A percentile compares a stretch with the other conserved stretches of the same genome.
These are phyloP conservation scores for Acanthosepion esculentum DNA, from an alignment of 2,888 invertebrate species.

Conservation along the genomic window DNA sequence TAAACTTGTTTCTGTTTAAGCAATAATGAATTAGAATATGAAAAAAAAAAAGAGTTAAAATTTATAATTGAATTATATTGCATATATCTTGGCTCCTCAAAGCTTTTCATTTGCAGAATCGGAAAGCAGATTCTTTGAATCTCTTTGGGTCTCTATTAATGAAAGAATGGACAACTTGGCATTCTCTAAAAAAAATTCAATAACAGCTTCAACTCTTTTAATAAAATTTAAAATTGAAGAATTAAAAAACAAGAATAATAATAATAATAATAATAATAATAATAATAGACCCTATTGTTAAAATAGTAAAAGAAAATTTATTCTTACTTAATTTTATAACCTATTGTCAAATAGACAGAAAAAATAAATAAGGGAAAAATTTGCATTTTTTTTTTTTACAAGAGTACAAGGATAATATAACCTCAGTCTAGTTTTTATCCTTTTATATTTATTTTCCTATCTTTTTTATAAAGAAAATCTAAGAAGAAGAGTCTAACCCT, in stretches of 20 bases:
- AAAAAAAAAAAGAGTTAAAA: background rate
- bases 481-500: background rate
- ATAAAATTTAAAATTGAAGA: background rate
- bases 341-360: background rate
- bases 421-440: background rate
- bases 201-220: background rate
- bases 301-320: background rate
- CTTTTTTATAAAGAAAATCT: background rate
- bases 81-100: background rate
- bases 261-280: background rate
- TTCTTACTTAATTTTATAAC: background rate
- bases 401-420: background rate
- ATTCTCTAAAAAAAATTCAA: background rate
- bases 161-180: background rate
- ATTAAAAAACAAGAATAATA: background rate
- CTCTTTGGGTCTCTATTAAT: background rate
- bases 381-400: background rate
- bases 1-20: background rate
- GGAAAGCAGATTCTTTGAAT: background rate
- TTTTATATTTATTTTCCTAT: background rate
- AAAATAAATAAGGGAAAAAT: background rate
- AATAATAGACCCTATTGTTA: background rate
- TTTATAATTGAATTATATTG: background rate
- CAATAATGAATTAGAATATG: background rate
- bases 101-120: background rate